Evolutionary conservation across 2,888 invertebrate species (phyloP), one percentile per base, ranked within the genome.

Genomic region (Crioceris asparagi): DNA sequence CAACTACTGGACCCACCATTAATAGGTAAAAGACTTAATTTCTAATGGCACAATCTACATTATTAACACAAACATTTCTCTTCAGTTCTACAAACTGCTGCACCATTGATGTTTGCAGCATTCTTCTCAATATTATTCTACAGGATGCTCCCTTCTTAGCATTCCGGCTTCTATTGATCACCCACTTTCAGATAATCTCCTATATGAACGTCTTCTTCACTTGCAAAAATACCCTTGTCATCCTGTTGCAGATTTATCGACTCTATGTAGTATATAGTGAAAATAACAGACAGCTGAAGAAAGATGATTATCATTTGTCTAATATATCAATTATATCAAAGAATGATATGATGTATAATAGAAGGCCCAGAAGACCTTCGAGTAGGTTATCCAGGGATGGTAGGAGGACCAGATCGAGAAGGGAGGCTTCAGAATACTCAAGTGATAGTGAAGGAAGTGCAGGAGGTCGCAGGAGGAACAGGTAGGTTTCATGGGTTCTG

Each of bases 131-230:
- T 54, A 91, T 92, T 47, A 73, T 83, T 0, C 70, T 92, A 0
- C 80, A 84, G 61, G 91, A 92, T 56, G 86, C 84, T 0, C 90
- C 92, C 0, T 92, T 91, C 62, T 65, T 92, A 5, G 83, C 84
- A 0, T 87, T 92, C 58, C 68, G 92, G 1, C 70, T 93, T 2
- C 72, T 91, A 17, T 79, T 94, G 29, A 91, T 94, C 41, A 75
- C 83, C 7, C 83, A 88, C 53, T 92, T 86, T 61, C 75, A 79
- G 47, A 87, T 93, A 18, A 82, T 91, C 47, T 91, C 85, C 53
- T 92, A 94, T 56, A 92, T 92, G 81, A 93, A 93, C 61, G 85
- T 93, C 14, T 94, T 94, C 67, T 94, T 94, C 66, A 92, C 92
- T 0, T 91, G 90, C 65, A 85, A 90, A 66, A 90, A 87, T 55